Evolutionary conservation across 2,113 vertebrate genomes (phyloP), one percentile per base, ranked within the genome.

Genomic region (Seriola dumerili): DNA sequence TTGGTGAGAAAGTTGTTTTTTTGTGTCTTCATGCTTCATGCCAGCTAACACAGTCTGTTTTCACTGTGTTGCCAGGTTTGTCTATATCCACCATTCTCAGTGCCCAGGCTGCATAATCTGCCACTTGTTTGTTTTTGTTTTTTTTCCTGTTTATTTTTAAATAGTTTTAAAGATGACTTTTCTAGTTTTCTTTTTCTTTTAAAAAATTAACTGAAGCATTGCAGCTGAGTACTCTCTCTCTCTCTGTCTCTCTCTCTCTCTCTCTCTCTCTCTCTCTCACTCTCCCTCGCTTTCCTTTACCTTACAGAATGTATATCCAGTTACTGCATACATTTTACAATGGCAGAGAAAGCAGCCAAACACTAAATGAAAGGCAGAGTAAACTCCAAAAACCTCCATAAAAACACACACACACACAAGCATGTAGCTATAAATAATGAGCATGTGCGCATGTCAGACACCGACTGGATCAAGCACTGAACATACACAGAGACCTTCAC

Each of bases 261-360:
- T 34, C 25, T 54, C 14, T n/a, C 29, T 40, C 9, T 55, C 54
- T 36, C 3, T 48, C 36, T 23, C 5, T 8, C 62, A 7, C 29
- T 55, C 61, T 34, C n/a, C 55, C 19, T 19, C 21, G 23, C 6
- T 58, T 61, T 55, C 5, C 23, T 42, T 40, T 55, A 71, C 52
- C 75, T 48, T 77, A 90, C 69, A 81, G 80, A 80, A 83, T 84
- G 70, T 90, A 90, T 13, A 77, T 91, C 64, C 72, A 87, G 86
- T 93, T 94, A 93, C 77, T 81, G 73, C 69, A 58, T 77, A 46
- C 57, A 78, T 72, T 90, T 92, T 89, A 89, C 81, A 88, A 58
- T 72, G 42, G 48, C 40, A 84, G 72, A 81, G 59, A 86, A 84
- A 88, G 23, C 48, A 70, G 86, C 72, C 62, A 57, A 86, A 77